These are phyloP conservation scores for Escarpia spicata DNA, from an alignment of 2,888 invertebrate species.

Conservation along the genomic window DNA sequence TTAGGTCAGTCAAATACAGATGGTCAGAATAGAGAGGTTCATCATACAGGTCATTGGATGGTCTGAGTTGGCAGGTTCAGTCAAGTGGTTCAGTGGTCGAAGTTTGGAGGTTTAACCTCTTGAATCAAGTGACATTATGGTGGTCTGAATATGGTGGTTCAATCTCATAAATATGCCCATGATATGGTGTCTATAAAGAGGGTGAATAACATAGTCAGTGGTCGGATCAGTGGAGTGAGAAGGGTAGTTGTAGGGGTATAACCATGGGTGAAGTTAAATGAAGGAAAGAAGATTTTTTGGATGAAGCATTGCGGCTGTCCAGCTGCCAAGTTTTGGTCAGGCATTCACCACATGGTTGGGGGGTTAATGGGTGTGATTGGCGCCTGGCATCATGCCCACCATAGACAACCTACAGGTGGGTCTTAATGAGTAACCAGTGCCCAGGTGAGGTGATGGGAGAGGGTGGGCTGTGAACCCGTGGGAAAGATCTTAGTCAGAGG, in stretches of 20 bases:
- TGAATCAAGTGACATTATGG: not conserved
- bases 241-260: conserved; percentile 19
- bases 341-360: conserved; percentile 18
- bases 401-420: conserved; percentile 17
- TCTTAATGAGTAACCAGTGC: conserved; percentile 17
- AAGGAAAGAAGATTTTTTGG: not conserved
- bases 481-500: conserved; percentile 17
- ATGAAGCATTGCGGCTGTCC: not conserved
- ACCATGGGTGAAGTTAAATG: not conserved
- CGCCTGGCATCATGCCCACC: conserved; percentile 14
- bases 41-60: conserved; percentile 17
- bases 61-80: not conserved
- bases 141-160: not conserved
- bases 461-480: conserved; percentile 18
- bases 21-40: not conserved
- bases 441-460: conserved; percentile 22
- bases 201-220: conserved; percentile 21
- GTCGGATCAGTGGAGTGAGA: conserved; percentile 12
- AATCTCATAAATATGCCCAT: not conserved
- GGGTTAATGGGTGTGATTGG: conserved; percentile 23
- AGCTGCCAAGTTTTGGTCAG: conserved; percentile 17
- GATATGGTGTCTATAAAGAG: not conserved
- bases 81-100: not conserved
- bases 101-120: not conserved
- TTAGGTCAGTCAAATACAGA: too few relatives aligned